Percentiles rank a stretch among this genome's conserved stretches.
Evolutionary conservation across 2,113 vertebrate species (phyloP).

Genomic region (Dolichotis patagonum): DNA sequence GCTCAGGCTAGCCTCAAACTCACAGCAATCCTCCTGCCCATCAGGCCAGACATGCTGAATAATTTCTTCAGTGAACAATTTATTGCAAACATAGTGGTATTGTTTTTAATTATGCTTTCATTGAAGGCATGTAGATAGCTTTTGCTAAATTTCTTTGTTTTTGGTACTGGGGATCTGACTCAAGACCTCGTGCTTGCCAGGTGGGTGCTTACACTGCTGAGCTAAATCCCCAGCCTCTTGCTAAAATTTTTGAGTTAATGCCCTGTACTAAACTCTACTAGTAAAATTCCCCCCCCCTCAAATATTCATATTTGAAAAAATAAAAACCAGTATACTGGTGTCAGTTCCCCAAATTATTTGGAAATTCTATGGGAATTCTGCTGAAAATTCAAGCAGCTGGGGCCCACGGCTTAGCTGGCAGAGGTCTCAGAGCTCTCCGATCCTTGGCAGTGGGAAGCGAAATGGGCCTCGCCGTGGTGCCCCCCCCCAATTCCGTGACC

Average conservation of each 20-base stretch:
- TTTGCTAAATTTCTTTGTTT: not conserved
- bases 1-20: not conserved
- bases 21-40: not conserved
- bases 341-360: not conserved
- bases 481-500: not conserved
- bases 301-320: not conserved
- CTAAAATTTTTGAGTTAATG: not conserved
- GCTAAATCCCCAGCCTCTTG: no score
- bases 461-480: not conserved
- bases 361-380: slow-evolving; percentile 23
- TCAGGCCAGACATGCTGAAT: not conserved
- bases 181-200: no score
- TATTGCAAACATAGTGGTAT: not conserved
- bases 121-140: not conserved
- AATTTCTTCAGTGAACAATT: not conserved
- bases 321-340: not conserved
- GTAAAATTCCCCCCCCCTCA: not conserved
- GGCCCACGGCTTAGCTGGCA: not conserved
- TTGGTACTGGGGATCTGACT: no score
- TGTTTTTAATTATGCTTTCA: not conserved
- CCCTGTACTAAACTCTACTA: not conserved
- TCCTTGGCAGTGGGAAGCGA: not conserved
- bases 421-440: not conserved
- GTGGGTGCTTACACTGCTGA: no score
- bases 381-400: not conserved